A percentile compares a stretch with the other conserved stretches of the same genome.
phyloP scores from a whole-genome alignment of 2,113 vertebrate genomes.

The Chaetura pelagica region DNA sequence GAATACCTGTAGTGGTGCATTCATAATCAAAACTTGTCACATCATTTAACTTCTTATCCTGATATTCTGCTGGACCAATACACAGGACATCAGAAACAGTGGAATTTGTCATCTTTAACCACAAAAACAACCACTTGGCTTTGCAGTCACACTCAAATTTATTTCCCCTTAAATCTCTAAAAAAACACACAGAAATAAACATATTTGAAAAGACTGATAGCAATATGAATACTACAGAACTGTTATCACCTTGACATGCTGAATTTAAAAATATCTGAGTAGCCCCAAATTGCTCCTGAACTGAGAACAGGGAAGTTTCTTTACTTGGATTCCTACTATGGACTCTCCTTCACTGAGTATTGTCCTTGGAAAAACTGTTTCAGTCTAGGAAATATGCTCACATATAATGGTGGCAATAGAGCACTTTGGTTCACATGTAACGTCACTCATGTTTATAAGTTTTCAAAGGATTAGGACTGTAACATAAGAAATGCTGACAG shows the following conservation, averaged over 20 bases:
- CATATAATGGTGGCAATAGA: background rate
- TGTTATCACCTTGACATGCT: conserved; percentile 30
- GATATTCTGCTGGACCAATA: conserved; percentile 90
- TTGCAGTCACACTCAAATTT: conserved; percentile 97
- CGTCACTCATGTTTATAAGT: background rate
- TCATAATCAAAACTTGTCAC: conserved; percentile 91
- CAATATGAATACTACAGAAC: conserved; percentile 16
- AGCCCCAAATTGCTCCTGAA: background rate
- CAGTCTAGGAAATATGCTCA: background rate
- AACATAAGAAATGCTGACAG: background rate
- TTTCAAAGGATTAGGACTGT: background rate
- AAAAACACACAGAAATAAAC: conserved; percentile 65
- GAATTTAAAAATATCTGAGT: background rate
- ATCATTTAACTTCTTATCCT: conserved; percentile 94
- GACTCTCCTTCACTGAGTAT: background rate
- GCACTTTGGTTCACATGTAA: background rate
- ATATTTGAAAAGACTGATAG: conserved; percentile 28
- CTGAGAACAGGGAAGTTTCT: background rate
- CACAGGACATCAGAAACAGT: conserved; percentile 94
- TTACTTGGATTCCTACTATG: background rate
- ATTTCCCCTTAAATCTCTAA: conserved; percentile 96
- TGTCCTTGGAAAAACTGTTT: background rate
- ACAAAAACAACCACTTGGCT: conserved; percentile 95
- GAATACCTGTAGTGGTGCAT: conserved; percentile 92
- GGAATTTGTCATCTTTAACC: conserved; percentile 97